These are phyloP conservation scores for Cancer borealis DNA, from an alignment of 2,888 invertebrate species.

Conservation along the genomic window DNA sequence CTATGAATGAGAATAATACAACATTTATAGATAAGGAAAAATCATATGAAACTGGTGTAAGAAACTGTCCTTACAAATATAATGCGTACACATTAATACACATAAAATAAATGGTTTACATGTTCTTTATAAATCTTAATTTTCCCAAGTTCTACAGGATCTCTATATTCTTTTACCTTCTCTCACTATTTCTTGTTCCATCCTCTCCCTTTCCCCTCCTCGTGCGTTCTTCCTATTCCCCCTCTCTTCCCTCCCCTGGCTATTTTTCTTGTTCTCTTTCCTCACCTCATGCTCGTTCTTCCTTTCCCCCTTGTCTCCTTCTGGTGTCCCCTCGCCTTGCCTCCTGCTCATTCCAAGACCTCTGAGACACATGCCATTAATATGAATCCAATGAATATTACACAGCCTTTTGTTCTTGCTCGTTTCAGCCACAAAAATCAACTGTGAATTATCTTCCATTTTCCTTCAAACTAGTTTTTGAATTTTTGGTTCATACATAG, in stretches of 20 bases:
- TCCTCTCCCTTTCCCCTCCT: not conserved
- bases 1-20: slow-evolving; percentile 26
- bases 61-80: not conserved
- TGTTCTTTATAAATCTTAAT: not conserved
- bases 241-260: not conserved
- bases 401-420: not conserved
- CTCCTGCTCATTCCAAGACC: not conserved
- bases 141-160: not conserved
- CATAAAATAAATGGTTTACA: not conserved
- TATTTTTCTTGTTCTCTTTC: not conserved
- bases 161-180: not conserved
- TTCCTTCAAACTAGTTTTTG: not conserved
- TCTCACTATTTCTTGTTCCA: not conserved
- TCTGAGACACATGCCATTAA: not conserved
- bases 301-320: not conserved
- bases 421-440: not conserved
- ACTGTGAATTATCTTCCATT: not conserved
- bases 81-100: not conserved
- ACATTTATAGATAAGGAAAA: not conserved
- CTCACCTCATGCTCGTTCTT: not conserved
- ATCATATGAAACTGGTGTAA: not conserved
- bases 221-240: not conserved
- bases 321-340: not conserved
- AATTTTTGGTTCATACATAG: not conserved
- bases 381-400: not conserved